A percentile compares a stretch with the other conserved stretches of the same genome.
Conservation (phyloP, 2,888 invertebrate species). For the Apomyelois bistriatella region DNA sequence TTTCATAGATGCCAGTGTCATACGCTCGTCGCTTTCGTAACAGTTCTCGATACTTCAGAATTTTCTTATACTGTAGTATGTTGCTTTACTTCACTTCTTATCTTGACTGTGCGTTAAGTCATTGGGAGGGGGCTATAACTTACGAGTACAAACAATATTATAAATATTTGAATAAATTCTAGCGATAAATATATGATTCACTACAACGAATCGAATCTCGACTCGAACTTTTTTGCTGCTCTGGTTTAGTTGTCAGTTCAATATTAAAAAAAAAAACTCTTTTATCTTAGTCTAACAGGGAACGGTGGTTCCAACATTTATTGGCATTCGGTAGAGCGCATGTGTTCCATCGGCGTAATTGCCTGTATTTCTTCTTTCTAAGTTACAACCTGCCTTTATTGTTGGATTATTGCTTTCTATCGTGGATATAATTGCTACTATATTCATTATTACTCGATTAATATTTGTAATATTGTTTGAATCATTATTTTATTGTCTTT, state of each 20-base stretch:
- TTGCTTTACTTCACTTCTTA: too few relatives aligned
- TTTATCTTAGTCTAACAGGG: background rate
- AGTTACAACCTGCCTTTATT: constrained; percentile 18
- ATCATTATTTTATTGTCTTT: background rate
- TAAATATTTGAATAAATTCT: too few relatives aligned
- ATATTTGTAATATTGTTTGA: background rate
- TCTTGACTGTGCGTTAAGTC: too few relatives aligned
- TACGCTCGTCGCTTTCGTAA: too few relatives aligned
- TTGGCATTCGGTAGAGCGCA: constrained; percentile 53
- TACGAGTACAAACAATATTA: too few relatives aligned
- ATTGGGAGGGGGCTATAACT: too few relatives aligned
- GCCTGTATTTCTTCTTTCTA: constrained; percentile 44
- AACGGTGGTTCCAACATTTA: constrained; percentile 35
- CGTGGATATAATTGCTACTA: background rate
- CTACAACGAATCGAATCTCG: too few relatives aligned
- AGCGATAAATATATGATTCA: too few relatives aligned
- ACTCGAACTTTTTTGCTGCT: background rate
- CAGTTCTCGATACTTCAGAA: too few relatives aligned
- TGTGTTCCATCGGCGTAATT: constrained; percentile 55
- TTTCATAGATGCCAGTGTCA: background rate
- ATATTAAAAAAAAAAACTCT: background rate
- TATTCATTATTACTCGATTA: background rate
- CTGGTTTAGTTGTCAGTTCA: background rate
- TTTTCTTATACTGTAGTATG: too few relatives aligned
- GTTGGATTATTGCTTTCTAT: constrained; percentile 9